Evolutionary conservation across 1,140 invertebrate genomes (phyloP).

Genomic region (Galendromus occidentalis): DNA sequence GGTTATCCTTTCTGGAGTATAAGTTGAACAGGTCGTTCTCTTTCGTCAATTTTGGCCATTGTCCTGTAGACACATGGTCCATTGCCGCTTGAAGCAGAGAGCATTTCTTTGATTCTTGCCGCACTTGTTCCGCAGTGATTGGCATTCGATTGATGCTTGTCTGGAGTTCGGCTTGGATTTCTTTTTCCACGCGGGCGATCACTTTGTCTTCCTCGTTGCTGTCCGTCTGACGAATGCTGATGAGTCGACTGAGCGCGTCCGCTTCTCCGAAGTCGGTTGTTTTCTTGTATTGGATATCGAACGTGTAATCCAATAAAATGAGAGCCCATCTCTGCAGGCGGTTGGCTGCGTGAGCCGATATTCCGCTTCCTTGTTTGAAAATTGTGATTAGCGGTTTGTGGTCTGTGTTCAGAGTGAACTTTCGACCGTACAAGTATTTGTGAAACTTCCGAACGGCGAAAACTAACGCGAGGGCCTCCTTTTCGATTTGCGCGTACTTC

Average conservation of each 20-base stretch:
- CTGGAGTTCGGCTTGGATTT: background rate
- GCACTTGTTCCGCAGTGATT: too few relatives aligned
- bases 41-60: background rate
- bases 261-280: constrained; percentile 19
- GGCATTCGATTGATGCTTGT: background rate
- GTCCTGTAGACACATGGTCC: background rate
- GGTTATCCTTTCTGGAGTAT: background rate
- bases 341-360: constrained; percentile 21
- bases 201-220: background rate
- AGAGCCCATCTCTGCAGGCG: constrained; percentile 27
- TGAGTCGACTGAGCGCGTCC: constrained; percentile 18
- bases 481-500: constrained; percentile 34
- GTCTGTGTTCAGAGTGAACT: constrained; percentile 30
- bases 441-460: constrained; percentile 32
- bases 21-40: background rate
- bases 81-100: background rate
- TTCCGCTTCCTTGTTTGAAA: constrained; percentile 22
- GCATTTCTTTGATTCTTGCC: background rate
- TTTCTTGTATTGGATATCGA: constrained; percentile 23
- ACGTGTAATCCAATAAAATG: constrained; percentile 24
- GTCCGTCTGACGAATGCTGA: background rate
- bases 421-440: constrained; percentile 30
- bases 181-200: background rate
- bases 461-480: constrained; percentile 32
- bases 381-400: constrained; percentile 29